Percentiles rank a stretch among this genome's conserved stretches.
These are phyloP conservation scores for Muricea muricata DNA, from an alignment of 92 coral and sea anemone genomes.

Conservation along the genomic window DNA sequence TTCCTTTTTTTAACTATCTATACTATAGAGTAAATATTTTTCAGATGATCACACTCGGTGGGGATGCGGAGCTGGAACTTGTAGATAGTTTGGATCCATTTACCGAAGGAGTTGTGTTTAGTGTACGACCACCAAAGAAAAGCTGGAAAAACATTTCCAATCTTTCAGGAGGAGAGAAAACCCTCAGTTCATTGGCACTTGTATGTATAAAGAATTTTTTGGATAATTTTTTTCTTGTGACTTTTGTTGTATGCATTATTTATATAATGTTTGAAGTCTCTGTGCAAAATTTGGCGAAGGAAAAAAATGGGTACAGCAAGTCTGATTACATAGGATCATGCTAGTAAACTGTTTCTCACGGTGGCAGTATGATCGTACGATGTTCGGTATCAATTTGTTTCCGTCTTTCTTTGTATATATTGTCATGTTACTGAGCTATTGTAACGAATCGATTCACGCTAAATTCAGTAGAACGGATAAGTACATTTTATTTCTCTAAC, in stretches of 20 bases:
- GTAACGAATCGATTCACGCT: no score
- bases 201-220: constrained; percentile 57
- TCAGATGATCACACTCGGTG: constrained; percentile 98
- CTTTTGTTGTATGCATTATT: not conserved
- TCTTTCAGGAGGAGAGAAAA: constrained; percentile 99
- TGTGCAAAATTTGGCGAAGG: no score
- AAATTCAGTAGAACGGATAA: no score
- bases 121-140: constrained; percentile 98
- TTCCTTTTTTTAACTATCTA: no score
- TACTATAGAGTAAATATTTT: not conserved
- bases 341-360: no score
- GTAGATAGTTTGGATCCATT: constrained; percentile 99
- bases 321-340: no score
- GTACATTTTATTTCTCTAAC: not conserved
- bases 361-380: no score
- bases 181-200: constrained; percentile 93
- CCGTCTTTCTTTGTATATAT: no score
- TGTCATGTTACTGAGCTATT: no score
- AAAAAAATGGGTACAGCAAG: no score
- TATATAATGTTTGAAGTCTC: no score
- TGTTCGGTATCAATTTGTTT: no score
- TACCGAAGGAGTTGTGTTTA: constrained; percentile 99
- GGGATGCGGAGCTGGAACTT: constrained; percentile 95
- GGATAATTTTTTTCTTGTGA: not conserved
- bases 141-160: constrained; percentile 99